These are phyloP conservation scores for Pterocles burchelli DNA, from an alignment of 2,113 vertebrate species.

Conservation along the genomic window DNA sequence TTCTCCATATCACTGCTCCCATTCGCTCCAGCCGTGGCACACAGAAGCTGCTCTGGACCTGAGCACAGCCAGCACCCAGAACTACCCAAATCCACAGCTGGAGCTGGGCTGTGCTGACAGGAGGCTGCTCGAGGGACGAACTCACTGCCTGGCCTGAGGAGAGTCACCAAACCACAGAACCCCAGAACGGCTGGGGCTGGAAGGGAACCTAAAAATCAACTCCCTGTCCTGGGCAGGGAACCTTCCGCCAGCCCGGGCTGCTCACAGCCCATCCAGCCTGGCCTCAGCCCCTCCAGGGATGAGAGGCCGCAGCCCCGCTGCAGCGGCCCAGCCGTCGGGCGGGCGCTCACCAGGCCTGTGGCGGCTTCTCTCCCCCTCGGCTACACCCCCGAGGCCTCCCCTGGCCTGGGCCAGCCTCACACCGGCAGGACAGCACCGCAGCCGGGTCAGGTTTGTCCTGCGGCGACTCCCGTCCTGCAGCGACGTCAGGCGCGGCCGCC, in stretches of 20 bases:
- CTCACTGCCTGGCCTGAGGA: background rate
- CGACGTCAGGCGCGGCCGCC: conserved; percentile 4
- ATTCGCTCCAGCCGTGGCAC: rapidly evolving
- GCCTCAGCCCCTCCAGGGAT: too few relatives aligned
- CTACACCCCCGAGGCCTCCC: rapidly evolving
- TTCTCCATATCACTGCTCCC: background rate
- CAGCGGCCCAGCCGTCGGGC: too few relatives aligned
- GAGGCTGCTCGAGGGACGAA: background rate
- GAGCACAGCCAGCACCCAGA: background rate
- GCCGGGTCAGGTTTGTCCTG: background rate
- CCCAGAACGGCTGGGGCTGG: too few relatives aligned
- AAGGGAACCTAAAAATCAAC: too few relatives aligned
- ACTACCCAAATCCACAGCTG: rapidly evolving
- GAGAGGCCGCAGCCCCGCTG: background rate
- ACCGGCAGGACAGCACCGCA: background rate
- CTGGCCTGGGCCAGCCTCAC: background rate
- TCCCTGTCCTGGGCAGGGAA: too few relatives aligned
- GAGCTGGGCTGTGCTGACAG: background rate
- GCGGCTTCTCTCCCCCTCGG: rapidly evolving
- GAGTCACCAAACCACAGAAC: background rate
- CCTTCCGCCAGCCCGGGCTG: too few relatives aligned
- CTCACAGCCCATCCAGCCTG: too few relatives aligned
- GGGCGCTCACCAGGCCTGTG: background rate
- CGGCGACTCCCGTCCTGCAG: background rate
- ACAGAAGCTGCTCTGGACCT: background rate